Evolutionary conservation across 2,888 invertebrate genomes (phyloP), one percentile per base, ranked within the genome.

Genomic region (Folsomia manolachei): DNA sequence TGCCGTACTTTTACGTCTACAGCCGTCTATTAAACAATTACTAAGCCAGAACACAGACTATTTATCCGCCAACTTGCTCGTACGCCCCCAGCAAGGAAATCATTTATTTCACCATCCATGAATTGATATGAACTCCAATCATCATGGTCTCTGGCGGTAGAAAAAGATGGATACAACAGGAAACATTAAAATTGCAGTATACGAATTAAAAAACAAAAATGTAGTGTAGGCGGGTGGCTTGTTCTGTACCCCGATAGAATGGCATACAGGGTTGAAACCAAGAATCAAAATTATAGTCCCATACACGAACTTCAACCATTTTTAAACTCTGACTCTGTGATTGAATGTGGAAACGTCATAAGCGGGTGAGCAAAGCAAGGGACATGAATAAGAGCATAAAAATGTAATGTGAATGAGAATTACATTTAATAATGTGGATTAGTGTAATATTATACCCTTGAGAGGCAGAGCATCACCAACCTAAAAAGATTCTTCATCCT

Each of bases 381-480:
- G 39, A 39, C 39, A 39, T 39, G 56, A 56, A 56, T 19, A 56
- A 14, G 56, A 68, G 24, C 68, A 68, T 68, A 51, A 69, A 69
- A 69, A 26, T 62, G 23, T 69, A 62, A 69, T 69, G 25, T 66
- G 70, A 75, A 69, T 71, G 68, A 69, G 71, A 70, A 75, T 61
- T 72, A 69, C 68, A 21, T 53, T 72, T 69, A 70, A 71, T 72
- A 75, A 75, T 75, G 72, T 68, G 69, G 65, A 75, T 72, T 72
- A 75, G 66, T 70, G 64, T 72, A 72, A 75, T 72, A 69, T 75
- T 72, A 70, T 75, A 72, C 66, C 69, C 71, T 75, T 71, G 67
- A 72, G 69, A 72, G 70, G 70, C 63, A 74, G 70, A 69, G 18
- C n/a, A n/a, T 56, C 27, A 56, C 52, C 21, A 52, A 2, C 51